Base-by-base conservation (phyloP, 2,797 vertebrate genomes). In the Lepilemur septentrionalis region DNA sequence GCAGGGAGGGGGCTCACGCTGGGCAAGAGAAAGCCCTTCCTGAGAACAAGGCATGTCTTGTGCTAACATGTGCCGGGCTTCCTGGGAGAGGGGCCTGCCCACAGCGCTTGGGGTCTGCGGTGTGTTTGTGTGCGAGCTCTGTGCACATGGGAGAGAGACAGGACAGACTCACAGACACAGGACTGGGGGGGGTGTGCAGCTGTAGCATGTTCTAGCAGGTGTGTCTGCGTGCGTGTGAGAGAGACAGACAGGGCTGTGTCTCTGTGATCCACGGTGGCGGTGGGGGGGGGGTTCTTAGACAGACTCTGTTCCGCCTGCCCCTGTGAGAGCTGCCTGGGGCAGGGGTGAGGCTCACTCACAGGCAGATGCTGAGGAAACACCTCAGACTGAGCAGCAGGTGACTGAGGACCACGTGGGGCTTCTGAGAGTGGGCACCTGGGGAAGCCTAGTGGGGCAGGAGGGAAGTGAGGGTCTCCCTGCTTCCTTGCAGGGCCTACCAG, bases 31-130 rank as follows among this genome's bases (percentile, higher is more conserved):
- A 59, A 67, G 91, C 52, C 70, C 72, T 50, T 69, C 93, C 91
- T 32, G 95, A 97, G 95, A 98, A 98, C 97, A 98, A 98, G 97
- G 18, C 67, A 48, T n/a, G 72, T 78, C 93, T 97, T 98, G 96
- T 97, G 41, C 79, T 4, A 52, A 48, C 7, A 2, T 80, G 73
- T 73, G 84, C 59, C 7, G 57, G 76, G 73, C 72, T 96, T 95
- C 96, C 97, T 93, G 89, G 73, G 93, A 67, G 78, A 55, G 91
- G 35, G 78, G 57, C 48, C 17, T 79, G 80, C 18, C 14, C 8
- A 6, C 81, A n/a, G 78, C 4, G 32, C 22, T 23, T 15, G n/a
- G 81, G 75, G 75, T 43, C 73, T 43, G 35, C 57, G 59, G 41
- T 23, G 15, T 48, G 30, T 55, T 17, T 67, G 63, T 93, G 63